These are phyloP conservation scores for Grus americana DNA, from an alignment of 2,113 vertebrate species.

Conservation along the genomic window DNA sequence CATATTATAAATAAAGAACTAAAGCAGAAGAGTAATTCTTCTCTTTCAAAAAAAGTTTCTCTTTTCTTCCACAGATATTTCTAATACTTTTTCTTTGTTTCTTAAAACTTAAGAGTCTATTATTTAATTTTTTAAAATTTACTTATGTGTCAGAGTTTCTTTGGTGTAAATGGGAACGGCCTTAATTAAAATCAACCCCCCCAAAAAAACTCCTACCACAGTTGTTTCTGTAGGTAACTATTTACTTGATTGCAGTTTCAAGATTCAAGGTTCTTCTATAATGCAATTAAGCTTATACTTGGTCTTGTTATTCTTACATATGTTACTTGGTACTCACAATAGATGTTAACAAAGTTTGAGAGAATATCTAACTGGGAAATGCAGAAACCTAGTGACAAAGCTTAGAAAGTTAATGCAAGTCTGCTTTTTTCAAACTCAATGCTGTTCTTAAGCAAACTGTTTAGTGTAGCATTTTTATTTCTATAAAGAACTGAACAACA, in stretches of 20 bases:
- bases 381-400: background rate
- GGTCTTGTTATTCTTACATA: background rate
- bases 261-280: too few species aligned
- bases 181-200: background rate
- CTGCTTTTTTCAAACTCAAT: background rate
- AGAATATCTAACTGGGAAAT: background rate
- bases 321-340: background rate
- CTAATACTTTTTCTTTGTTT: background rate
- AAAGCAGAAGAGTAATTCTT: background rate
- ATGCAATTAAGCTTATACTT: background rate
- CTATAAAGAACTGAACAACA: background rate
- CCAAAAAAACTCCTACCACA: background rate
- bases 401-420: background rate
- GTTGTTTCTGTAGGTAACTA: background rate
- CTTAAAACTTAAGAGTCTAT: background rate
- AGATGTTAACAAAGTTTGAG: background rate
- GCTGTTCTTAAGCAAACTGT: background rate
- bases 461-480: background rate
- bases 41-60: background rate
- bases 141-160: background rate
- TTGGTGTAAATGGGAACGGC: background rate
- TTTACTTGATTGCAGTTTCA: background rate
- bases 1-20: background rate
- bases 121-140: background rate
- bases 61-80: background rate